These are phyloP conservation scores for Lymantria monacha DNA, from an alignment of 2,888 invertebrate species.

Conservation along the genomic window DNA sequence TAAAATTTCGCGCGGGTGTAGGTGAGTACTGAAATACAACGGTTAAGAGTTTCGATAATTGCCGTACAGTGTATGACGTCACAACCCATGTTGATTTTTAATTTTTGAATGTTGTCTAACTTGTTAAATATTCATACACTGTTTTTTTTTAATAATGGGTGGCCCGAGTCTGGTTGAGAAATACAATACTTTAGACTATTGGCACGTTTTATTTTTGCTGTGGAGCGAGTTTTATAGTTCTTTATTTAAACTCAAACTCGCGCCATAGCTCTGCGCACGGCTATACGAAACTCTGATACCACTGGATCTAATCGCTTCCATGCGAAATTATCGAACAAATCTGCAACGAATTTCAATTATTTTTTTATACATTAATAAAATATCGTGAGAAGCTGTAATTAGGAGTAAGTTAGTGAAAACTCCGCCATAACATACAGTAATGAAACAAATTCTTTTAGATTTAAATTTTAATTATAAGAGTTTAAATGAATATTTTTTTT, in stretches of 20 bases:
- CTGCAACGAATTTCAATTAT: conserved; percentile 64
- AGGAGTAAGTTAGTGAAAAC: conserved; percentile 62
- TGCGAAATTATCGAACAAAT: conserved; percentile 56
- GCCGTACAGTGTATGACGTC: conserved; percentile 74
- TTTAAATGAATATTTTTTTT: conserved; percentile 32
- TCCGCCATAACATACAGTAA: conserved; percentile 77
- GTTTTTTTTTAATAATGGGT: conserved; percentile 58
- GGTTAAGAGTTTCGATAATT: conserved; percentile 77
- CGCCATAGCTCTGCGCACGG: conserved; percentile 63
- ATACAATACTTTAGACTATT: conserved; percentile 54
- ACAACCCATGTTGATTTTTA: conserved; percentile 56
- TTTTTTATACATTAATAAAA: conserved; percentile 51
- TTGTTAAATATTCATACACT: conserved; percentile 53
- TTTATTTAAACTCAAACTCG: conserved; percentile 28
- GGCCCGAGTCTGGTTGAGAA: conserved; percentile 78
- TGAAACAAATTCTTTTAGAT: conserved; percentile 50
- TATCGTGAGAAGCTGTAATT: conserved; percentile 44
- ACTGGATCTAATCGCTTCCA: conserved; percentile 48
- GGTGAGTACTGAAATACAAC: conserved; percentile 40
- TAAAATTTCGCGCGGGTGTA: conserved; percentile 59
- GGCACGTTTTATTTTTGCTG: conserved; percentile 65
- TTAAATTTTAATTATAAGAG: conserved; percentile 42
- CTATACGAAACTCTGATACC: conserved; percentile 78
- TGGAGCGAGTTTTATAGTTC: conserved; percentile 32
- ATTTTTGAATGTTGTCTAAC: conserved; percentile 32